Percentiles rank a stretch among this genome's conserved stretches.
Evolutionary conservation across 2,797 vertebrate species (phyloP).

Genomic region (Sibirionetta formosa): DNA sequence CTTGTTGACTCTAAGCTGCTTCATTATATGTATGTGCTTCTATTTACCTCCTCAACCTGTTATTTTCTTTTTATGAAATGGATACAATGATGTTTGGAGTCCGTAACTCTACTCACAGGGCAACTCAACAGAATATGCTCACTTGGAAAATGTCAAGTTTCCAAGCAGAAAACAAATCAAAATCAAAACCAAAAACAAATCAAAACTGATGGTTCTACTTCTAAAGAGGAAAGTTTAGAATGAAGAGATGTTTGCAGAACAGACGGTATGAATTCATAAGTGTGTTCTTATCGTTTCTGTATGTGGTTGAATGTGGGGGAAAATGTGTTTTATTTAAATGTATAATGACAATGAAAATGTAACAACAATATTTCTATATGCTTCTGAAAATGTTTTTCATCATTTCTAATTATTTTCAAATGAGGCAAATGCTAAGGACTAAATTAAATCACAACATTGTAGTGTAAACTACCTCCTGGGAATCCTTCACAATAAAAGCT

Average conservation of each 20-base stretch:
- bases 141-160: neutral
- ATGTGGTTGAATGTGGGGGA: neutral
- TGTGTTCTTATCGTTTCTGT: neutral
- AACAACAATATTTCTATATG: neutral
- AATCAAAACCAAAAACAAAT: too few species aligned
- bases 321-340: constrained; percentile 1
- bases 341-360: neutral
- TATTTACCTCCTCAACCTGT: neutral
- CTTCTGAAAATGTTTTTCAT: neutral
- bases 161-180: too few species aligned
- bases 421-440: neutral
- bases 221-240: neutral
- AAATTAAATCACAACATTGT: neutral
- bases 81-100: neutral
- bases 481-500: neutral
- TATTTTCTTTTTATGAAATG: neutral
- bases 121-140: neutral
- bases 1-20: neutral
- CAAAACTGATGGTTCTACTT: neutral
- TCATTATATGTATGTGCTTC: neutral
- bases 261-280: neutral
- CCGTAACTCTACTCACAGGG: neutral
- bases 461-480: neutral
- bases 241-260: neutral
- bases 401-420: constrained; percentile 20